Evolutionary conservation across 1,140 invertebrate genomes (phyloP), one percentile per base, ranked within the genome.

Genomic region (Drosophila pectinifera): DNA sequence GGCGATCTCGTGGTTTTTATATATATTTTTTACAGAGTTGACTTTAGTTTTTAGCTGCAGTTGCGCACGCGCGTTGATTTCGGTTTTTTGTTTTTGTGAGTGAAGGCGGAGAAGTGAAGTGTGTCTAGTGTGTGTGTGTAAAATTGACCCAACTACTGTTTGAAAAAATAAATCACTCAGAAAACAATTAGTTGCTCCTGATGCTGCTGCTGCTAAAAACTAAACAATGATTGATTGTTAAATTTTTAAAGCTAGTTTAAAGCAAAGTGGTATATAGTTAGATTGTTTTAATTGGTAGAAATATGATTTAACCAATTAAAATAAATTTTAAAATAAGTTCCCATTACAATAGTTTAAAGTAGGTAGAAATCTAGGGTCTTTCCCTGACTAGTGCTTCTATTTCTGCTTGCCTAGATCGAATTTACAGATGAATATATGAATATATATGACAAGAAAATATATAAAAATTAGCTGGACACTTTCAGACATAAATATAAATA

Each of bases 81-180:
- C 26, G 26, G 57, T 13, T 16, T 65, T 28, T 65, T 61, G 46
- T 46, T 61, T 14, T 48, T 41, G 61, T 67, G 61, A 36, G 43
- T 59, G 28, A 43, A 26, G 59, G 16, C 7, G 16, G 6, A 14
- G 18, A 11, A 34, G 31, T 34, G 31, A 11, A 14, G 24, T 46
- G 22, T 22, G n/a, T n/a, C n/a, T 28, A 39, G 34, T 51, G 68
- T 45, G 28, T 53, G 42, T 42, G 22, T 38, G 36, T 57, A 31
- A 81, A 81, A 81, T 78, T 80, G 72, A 63, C 67, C 63, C 11
- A 34, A 13, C 11, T 34, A 34, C 16, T 14, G 38, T 20, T n/a
- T 22, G 6, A n/a, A 8, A 16, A 49, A 13, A 8, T 6, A 58
- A 57, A 59, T 49, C 4, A 18, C 28, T 34, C 5, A 26, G 13